Base-by-base conservation (phyloP, 2,888 invertebrate genomes). In the Coremacera marginata region DNA sequence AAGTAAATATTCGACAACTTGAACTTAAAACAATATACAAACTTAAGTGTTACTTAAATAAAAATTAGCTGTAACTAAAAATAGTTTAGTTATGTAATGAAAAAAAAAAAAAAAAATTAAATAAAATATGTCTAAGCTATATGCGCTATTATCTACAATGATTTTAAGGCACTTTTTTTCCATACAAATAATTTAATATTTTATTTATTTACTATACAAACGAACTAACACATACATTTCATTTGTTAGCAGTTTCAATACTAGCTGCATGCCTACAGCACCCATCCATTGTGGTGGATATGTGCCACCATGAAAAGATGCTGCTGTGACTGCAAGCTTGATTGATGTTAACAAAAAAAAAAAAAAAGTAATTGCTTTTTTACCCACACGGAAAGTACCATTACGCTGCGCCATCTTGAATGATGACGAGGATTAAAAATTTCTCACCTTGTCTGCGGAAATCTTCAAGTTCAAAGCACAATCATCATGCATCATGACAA, bases 121-220 rank as follows among this genome's bases (percentile, higher is more conserved):
- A n/a, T n/a, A n/a, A n/a, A 68, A 67, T 31, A 68, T 27, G 49
- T 11, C 25, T 65, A 34, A 34, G 37, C 16, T 49, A 37, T 44
- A 52, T 7, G 34, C 44, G 65, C 49, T 51, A 72, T 34, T 57
- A 70, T 62, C 22, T 79, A 79, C 70, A 80, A 77, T 71, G 52
- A 75, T 80, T 68, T 79, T 81, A 82, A 82, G 82, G 82, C 82
- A 82, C 82, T 81, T 80, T 78, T 78, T 73, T 80, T 78, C 31
- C 76, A 79, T 78, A 75, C 67, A 75, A 70, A 73, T 72, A 73
- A 65, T 55, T 65, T 44, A 70, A 16, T 44, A 51, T 51, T 60
- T 67, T 60, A 63, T 60, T 70, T 60, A 70, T 34, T 44, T 16
- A 63, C 63, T 44, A 14, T 68, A 68, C 49, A 51, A 22, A 34